A percentile compares a stretch with the other conserved stretches of the same genome.
Conservation (phyloP, 1,140 invertebrate species). For the Ridgeia piscesae region DNA sequence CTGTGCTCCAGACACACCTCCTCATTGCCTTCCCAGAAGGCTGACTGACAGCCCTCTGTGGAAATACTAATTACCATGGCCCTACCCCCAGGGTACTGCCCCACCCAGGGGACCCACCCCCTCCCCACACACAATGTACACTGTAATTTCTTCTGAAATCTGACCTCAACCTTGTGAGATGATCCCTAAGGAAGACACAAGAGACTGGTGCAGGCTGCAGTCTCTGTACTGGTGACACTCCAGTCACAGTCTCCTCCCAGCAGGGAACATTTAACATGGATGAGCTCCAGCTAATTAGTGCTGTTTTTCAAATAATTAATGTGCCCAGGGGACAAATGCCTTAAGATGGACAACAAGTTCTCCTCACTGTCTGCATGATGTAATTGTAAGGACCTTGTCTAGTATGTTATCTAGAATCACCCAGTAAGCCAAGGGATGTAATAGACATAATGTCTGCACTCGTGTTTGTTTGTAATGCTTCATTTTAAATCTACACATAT, state of each 20-base stretch:
- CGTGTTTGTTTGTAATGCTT: no score
- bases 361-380: neutral
- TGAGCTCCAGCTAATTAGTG: neutral
- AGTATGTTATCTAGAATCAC: neutral
- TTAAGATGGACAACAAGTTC: neutral
- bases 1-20: neutral
- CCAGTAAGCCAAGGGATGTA: neutral
- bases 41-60: neutral
- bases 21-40: neutral
- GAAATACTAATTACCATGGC: neutral
- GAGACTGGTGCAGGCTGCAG: no score
- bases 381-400: neutral
- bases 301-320: neutral
- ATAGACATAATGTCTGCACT: neutral
- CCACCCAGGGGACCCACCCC: no score
- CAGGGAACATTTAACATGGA: neutral
- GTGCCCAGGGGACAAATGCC: neutral
- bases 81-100: neutral
- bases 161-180: no score
- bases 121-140: neutral
- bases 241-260: no score
- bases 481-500: no score
- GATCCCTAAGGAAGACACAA: no score
- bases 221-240: no score
- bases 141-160: no score